These are phyloP conservation scores for Paramormyrops hopkinsi DNA, from an alignment of 2,797 vertebrate genomes.

Conservation along the genomic window DNA sequence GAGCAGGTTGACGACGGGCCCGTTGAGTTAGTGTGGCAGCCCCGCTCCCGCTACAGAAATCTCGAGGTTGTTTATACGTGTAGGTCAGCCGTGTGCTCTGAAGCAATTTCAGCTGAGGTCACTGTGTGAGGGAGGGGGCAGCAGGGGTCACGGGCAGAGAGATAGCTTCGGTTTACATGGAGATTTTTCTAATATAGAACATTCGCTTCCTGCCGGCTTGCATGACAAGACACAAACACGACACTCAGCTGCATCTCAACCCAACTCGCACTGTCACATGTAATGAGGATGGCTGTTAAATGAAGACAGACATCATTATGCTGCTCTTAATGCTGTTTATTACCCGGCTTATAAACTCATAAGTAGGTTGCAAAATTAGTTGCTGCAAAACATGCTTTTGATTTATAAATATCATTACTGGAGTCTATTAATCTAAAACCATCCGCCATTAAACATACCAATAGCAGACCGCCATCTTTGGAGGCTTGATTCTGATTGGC, in stretches of 20 bases:
- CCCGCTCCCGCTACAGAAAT: not conserved
- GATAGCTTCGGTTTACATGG: not conserved
- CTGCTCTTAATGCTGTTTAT: constrained; percentile 9
- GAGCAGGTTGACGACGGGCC: not conserved
- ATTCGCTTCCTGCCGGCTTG: not conserved
- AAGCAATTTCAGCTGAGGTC: not conserved
- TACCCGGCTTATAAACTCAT: constrained; percentile 4
- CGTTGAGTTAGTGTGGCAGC: too few species aligned
- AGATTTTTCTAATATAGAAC: not conserved
- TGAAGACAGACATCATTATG: not conserved
- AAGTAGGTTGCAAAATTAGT: not conserved
- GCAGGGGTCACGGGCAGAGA: not conserved
- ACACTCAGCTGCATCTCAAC: not conserved
- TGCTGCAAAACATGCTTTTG: not conserved
- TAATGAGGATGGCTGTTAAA: constrained; percentile 17
- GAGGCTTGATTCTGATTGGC: not conserved
- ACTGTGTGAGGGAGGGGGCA: too few species aligned
- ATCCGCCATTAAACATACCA: not conserved
- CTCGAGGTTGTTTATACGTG: not conserved
- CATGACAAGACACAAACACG: not conserved
- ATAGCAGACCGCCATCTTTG: not conserved
- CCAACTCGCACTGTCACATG: constrained; percentile 9
- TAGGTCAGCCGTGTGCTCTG: not conserved
- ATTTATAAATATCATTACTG: constrained; percentile 4
- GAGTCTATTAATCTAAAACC: constrained; percentile 1